Evolutionary conservation across 1,140 invertebrate species (phyloP), one percentile per base, ranked within the genome.

Genomic region (Euborellia annulipes): DNA sequence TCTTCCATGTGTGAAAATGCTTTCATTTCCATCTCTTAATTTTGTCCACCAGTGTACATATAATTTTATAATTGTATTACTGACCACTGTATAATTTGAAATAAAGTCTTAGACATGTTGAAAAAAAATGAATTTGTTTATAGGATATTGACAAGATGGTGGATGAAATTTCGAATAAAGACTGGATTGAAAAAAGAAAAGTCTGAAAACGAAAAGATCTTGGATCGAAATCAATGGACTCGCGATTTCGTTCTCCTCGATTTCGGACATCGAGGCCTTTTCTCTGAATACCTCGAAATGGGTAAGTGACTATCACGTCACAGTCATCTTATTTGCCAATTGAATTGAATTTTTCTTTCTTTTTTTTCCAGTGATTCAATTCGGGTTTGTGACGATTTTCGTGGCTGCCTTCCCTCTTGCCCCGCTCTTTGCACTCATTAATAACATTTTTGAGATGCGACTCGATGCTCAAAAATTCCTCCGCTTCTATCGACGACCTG

Each of bases 301-400:
- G 52, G 56, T 58, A 42, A 48, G 34, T 34, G 2, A 27, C n/a
- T n/a, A 44, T 30, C 23, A 16, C 9, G 39, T 16, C 48, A 44
- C 14, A 3, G 49, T 48, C 36, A 41, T 22, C 46, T 23, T 30
- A 20, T 40, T 20, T 37, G 2, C 16, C 34, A 22, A 19, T 9
- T 17, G 3, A 1, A 16, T 45, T 48, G 36, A 11, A 6, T 27
- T 27, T 27, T 27, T 6, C 11, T 27, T 6, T 27, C 11, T 6
- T 11, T 27, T 8, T 14, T 36, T 39, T 27, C 23, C 23, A 27
- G 82, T 88, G n/a, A 64, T 90, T 16, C 85, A 91, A 59, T 90
- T 88, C 65, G 87, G 87, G 6, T 90, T 91, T 65, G 81, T 91
- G 17, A 90, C 86, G 3, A 80, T 91, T 41, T 91, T 92, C 58